These are phyloP conservation scores for Neoarius graeffei DNA, from an alignment of 2,113 vertebrate genomes.

Conservation along the genomic window DNA sequence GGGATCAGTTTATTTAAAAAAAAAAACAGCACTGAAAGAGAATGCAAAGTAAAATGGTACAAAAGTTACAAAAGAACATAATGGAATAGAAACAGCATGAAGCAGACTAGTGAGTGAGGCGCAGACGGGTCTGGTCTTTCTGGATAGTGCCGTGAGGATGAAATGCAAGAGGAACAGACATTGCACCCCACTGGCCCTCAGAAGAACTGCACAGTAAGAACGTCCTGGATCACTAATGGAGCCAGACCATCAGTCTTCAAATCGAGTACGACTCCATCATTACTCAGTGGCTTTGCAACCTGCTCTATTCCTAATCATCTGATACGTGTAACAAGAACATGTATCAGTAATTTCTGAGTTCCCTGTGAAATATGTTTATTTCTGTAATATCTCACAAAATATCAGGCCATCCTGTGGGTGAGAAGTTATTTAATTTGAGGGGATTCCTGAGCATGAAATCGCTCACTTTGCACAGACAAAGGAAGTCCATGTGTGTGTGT, in stretches of 20 bases:
- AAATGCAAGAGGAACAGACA: slow-evolving; percentile 8
- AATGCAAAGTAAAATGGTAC: slow-evolving; percentile 45
- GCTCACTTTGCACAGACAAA: too few relatives aligned
- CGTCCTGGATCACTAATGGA: not conserved
- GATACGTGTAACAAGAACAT: not conserved
- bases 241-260: not conserved
- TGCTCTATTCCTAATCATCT: not conserved
- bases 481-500: too few relatives aligned
- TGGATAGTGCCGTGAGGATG: not conserved
- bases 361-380: too few relatives aligned
- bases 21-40: not conserved
- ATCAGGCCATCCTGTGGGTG: too few relatives aligned
- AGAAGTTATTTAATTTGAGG: too few relatives aligned
- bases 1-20: not conserved
- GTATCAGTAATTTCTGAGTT: not conserved
- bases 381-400: too few relatives aligned
- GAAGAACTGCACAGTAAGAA: not conserved
- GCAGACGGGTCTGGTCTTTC: not conserved
- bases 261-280: not conserved
- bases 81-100: not conserved
- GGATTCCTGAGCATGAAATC: too few relatives aligned
- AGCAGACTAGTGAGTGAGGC: not conserved
- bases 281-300: not conserved
- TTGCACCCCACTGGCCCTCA: not conserved
- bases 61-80: not conserved